Evolutionary conservation across 1,140 invertebrate species (phyloP), one percentile per base, ranked within the genome.

Genomic region (Subanguina moxae): DNA sequence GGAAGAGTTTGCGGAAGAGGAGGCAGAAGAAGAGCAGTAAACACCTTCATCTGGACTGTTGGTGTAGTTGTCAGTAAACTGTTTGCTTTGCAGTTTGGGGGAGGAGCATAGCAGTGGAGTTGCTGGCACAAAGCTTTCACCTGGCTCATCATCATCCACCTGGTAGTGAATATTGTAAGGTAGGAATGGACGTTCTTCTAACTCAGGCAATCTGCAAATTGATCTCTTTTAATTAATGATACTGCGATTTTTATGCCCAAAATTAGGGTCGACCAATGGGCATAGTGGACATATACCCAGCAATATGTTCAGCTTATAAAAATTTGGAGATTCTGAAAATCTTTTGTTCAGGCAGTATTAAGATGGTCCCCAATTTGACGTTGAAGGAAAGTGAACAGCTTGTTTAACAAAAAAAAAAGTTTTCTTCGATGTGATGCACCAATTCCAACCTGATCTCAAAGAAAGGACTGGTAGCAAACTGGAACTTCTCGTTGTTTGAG

Each of bases 91-190:
- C 7, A 27, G 25, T 17, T 57, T 27, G 17, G 23, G 1, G 19
- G 56, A 28, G 19, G 8, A 0, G 32, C 3, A 38, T 11, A 38
- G 32, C 32, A 38, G 58, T 1, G 62, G 32, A 25, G 62, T 19
- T 17, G 11, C 62, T 15, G 27, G 38, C 11, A 5, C 23, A 5
- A 43, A n/a, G 28, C 15, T 61, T 19, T 46, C 42, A 43, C 3
- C 38, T 27, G 45, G 30, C 30, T 46, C 56, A 15, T 17, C 52
- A 23, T 58, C 48, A 30, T 74, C 75, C 15, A 74, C 28, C 21
- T 76, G 43, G 69, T 74, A 74, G 52, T 74, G 61, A 66, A 74
- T 74, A 52, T 74, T 74, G 58, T 74, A 74, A 11, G 73, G 73
- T 17, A 74, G 43, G 28, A 76, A 78, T 1, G 62, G 73, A 17